Evolutionary conservation across 1,140 invertebrate species (phyloP), one percentile per base, ranked within the genome.

Genomic region (Dysdera silvatica): DNA sequence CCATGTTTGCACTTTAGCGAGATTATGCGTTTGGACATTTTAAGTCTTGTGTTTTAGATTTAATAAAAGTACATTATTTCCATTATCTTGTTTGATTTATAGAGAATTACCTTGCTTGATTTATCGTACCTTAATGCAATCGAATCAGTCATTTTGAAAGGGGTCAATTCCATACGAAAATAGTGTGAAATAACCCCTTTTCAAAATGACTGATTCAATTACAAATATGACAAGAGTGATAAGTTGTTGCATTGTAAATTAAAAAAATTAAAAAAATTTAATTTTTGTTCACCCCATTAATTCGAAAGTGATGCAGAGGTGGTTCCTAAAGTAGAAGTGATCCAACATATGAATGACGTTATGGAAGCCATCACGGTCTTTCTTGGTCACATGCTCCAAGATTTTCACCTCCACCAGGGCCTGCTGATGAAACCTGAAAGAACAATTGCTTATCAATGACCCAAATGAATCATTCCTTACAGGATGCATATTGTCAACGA

Each of bases 381-480:
- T 91, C 35, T 66, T 68, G 18, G 57, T 55, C 35, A 98, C 81
- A 78, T 98, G 93, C 77, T 97, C 94, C 70, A 99, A 80, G 68
- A 99, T 98, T 70, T 91, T 83, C 23, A 99, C 93, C 81, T 98
- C 95, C 62, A 97, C 91, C 56, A 98, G 83, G 5, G 95, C 95
- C 80, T 98, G 95, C 75, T 95, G 89, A 78, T 98, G 93, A 80
- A 98, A 99, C 65, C 95, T 68, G 20, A 18, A 68, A 56, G 6
- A 31, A 40, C 20, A 32, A 43, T 0, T 12, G 32, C 37, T 32
- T 24, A 6, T 24, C 54, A 31, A 23, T 18, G 33, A 37, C 6
- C 40, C 23, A 16, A 57, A 24, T 12, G 7, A 8, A 45, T 20
- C 43, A 45, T 45, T 45, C 18, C 23, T 45, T 12, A n/a, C 18